Percentiles rank a stretch among this genome's conserved stretches.
phyloP scores from a whole-genome alignment of 2,888 invertebrate genomes.

The Hydrotaea cyrtoneurina region DNA sequence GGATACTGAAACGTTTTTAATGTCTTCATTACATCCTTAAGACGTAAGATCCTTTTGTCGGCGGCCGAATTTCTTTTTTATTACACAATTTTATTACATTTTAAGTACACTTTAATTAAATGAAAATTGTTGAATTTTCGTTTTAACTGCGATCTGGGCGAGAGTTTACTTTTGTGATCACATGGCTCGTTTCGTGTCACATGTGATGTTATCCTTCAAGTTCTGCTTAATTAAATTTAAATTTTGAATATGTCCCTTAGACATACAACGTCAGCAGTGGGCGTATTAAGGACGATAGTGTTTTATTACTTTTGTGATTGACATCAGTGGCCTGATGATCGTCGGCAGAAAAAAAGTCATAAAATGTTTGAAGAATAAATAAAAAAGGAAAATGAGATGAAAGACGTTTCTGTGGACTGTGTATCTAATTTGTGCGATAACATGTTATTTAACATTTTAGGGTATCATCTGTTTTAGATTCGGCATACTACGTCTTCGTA shows the following conservation, averaged over 20 bases:
- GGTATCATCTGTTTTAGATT: neutral
- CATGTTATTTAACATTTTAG: neutral
- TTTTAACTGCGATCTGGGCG: neutral
- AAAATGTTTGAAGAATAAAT: conserved; percentile 22
- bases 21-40: conserved; percentile 20
- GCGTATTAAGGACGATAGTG: no score
- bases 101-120: neutral
- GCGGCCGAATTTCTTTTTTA: neutral
- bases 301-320: conserved; percentile 29
- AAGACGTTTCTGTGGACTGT: neutral
- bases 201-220: neutral
- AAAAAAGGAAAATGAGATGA: neutral
- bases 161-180: neutral
- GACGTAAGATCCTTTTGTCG: neutral
- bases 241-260: neutral
- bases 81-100: neutral
- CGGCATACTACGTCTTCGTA: no score
- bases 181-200: neutral
- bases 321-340: neutral
- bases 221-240: conserved; percentile 32
- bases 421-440: conserved; percentile 11
- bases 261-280: neutral
- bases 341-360: neutral
- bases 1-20: neutral
- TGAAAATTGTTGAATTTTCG: no score